Evolutionary conservation across 1,140 invertebrate genomes (phyloP), one percentile per base, ranked within the genome.

Genomic region (Bursaphelenchus mucronatus): DNA sequence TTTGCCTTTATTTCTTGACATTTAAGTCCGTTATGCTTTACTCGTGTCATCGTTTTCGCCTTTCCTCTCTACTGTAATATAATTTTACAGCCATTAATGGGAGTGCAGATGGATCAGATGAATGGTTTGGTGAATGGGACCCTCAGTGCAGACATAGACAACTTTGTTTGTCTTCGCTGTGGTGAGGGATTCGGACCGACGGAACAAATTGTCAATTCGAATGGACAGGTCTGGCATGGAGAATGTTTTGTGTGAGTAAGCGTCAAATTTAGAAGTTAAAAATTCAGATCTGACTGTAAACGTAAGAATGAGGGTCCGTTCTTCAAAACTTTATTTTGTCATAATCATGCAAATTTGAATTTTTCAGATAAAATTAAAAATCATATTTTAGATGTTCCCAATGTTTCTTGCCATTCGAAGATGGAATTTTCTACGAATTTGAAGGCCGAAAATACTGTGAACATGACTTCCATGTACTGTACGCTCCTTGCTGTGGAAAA

Each of bases 401-500:
- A 84, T 99, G 95, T 82, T 99, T 99, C 82, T 88, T 92, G 55
- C 89, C 92, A 50, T 99, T 99, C 82, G 91, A 91, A 67, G 94
- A 97, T 79, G 94, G 94, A 56, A 89, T 95, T 47, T 99, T 97
- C 81, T 99, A 95, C 83, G 94, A 99, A 82, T 99, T 97, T 83
- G 96, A 98, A 83, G 94, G 92, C 2, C 86, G 95, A 44, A 98
- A 98, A 83, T 99, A 99, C 82, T 99, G 96, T 79, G 94, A 99
- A 85, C 90, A 94, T 83, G 96, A 99, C 82, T 99, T 99, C 79
- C 94, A 98, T 83, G 78, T 80, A 10, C 70, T 80, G 43, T 80
- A 80, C 49, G 78, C 78, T 11, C 96, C 96, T 1, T 98, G 93
- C 79, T 99, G 96, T 84, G 91, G 89, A 74, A 92, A 92, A 85